These are phyloP conservation scores for Chymomyza caudatula DNA, from an alignment of 2,888 invertebrate genomes.

Conservation along the genomic window DNA sequence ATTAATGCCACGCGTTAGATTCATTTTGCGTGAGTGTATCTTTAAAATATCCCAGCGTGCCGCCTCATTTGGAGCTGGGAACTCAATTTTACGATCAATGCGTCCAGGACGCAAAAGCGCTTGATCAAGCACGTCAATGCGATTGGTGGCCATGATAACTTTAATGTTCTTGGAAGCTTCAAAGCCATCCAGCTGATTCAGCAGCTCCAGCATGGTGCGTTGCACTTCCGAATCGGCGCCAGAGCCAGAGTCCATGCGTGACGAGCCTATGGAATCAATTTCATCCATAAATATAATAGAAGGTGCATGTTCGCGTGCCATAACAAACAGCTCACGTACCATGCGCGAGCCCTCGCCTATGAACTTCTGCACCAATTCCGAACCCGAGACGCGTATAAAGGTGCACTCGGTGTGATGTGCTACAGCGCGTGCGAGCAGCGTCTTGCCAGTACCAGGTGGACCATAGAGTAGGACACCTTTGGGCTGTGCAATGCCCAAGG, in stretches of 20 bases:
- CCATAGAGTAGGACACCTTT: constrained; percentile 97
- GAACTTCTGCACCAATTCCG: not conserved
- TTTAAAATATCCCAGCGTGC: not conserved
- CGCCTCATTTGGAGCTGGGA: not conserved
- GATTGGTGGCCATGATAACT: constrained; percentile 78
- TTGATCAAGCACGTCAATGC: constrained; percentile 76
- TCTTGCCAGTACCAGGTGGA: constrained; percentile 93
- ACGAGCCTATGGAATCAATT: not conserved
- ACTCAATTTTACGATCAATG: not conserved
- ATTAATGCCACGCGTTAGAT: not conserved
- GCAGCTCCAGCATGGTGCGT: not conserved
- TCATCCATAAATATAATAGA: not conserved
- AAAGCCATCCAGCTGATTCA: not conserved
- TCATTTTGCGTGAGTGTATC: not conserved
- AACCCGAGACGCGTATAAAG: not conserved
- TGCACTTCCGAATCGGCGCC: not conserved
- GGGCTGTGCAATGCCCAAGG: not conserved
- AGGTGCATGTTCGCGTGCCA: not conserved
- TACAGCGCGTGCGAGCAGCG: constrained; percentile 80
- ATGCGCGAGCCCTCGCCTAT: not conserved
- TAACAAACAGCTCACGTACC: not conserved
- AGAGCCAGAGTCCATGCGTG: not conserved
- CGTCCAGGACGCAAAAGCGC: not conserved
- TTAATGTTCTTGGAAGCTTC: not conserved
- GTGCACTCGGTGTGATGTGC: not conserved